Evolutionary conservation across 1,140 invertebrate species (phyloP), one percentile per base, ranked within the genome.

Genomic region (Aculops lycopersici): DNA sequence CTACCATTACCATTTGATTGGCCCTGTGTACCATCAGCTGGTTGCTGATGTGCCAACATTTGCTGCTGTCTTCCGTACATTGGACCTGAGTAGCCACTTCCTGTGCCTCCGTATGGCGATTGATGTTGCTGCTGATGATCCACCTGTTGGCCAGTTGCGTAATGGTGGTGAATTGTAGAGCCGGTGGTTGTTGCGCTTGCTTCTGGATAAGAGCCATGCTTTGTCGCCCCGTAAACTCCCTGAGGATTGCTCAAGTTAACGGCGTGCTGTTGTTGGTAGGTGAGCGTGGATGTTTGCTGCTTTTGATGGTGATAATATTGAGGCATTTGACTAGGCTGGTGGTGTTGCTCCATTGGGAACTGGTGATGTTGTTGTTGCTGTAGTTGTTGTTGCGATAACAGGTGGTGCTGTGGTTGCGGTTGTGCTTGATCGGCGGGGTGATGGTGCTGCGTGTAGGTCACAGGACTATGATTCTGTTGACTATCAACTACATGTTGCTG

Each of bases 321-420:
- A 17, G 31, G 40, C 15, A 15, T 2, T 20, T 35, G 31, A 24
- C 20, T 21, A 17, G 17, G 31, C 5, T 35, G 40, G 3, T 39
- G 5, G 8, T 41, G 40, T 18, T 36, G 38, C 35, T 21, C 12
- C 12, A 12, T 13, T 13, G 18, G 21, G 4, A 2, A 17, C 5
- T 41, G 40, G n/a, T 35, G n/a, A 20, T 37, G 35, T 20, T 36
- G 14, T 13, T 42, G 42, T 17, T 42, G 31, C 21, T 4, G 41
- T 43, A 39, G 38, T 40, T 40, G 17, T 36, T 40, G 18, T 14
- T 4, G 21, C 21, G 16, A 14, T 20, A 4, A 40, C n/a, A 21
- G n/a, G 19, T 5, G 21, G 15, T 17, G 8, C 15, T 5, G 8
- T 16, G 15, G 15, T 17, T 4, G 36, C 18, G 15, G 36, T 37